These are phyloP conservation scores for Heliconius sara DNA, from an alignment of 2,888 invertebrate genomes.

Conservation along the genomic window DNA sequence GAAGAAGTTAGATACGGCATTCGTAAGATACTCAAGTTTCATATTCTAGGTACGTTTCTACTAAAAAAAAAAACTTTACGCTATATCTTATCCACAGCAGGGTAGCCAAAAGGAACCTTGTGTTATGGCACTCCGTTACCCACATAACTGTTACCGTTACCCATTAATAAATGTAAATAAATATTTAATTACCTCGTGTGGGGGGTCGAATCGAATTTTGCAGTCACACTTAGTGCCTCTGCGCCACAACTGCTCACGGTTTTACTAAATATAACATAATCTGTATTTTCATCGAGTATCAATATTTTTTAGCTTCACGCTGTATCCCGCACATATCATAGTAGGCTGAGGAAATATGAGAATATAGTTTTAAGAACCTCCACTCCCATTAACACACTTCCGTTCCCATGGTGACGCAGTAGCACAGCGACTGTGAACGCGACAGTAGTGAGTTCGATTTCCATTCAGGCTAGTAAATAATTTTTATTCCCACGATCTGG, in stretches of 20 bases:
- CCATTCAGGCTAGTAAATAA: no score
- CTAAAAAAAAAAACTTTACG: neutral
- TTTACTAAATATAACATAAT: neutral
- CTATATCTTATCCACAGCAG: neutral
- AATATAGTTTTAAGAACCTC: neutral
- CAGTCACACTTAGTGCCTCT: no score
- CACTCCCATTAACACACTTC: neutral
- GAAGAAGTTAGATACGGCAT: conserved; percentile 18
- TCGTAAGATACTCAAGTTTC: neutral
- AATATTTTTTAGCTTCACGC: neutral
- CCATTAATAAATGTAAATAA: no score
- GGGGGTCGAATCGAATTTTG: no score
- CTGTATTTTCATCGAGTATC: neutral
- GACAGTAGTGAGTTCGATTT: no score
- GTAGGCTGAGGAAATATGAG: neutral
- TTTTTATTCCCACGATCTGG: no score
- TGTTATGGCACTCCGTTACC: no score
- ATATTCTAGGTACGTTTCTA: neutral
- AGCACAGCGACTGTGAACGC: no score
- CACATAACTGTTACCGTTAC: no score
- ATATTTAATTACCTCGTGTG: no score
- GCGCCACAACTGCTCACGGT: no score
- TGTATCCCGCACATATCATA: neutral
- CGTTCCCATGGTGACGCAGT: neutral
- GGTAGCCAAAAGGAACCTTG: no score